phyloP scores from a whole-genome alignment of 2,888 invertebrate genomes.

The Brachyptera putata region DNA sequence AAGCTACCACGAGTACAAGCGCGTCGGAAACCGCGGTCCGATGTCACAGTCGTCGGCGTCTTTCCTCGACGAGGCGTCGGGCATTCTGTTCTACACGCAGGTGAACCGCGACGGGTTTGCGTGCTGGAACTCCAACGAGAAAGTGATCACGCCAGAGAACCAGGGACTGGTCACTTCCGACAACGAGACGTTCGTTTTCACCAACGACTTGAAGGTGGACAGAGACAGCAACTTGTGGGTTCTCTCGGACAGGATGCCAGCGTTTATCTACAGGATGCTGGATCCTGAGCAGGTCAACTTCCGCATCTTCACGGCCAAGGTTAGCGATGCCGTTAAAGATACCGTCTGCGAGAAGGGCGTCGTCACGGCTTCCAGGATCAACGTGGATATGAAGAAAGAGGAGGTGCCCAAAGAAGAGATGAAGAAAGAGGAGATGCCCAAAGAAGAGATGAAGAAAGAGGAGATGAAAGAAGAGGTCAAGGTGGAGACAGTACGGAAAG shows the following conservation, averaged over 20 bases:
- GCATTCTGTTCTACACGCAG: constrained; percentile 69
- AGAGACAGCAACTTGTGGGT: constrained; percentile 67
- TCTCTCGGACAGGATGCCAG: constrained; percentile 65
- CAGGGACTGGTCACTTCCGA: constrained; percentile 70
- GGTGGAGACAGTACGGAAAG: too few relatives aligned
- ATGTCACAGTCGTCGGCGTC: constrained; percentile 71
- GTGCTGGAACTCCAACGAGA: constrained; percentile 67
- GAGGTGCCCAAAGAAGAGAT: neutral
- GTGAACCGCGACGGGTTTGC: constrained; percentile 72
- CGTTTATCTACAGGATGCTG: constrained; percentile 61
- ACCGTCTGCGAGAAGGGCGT: constrained; percentile 66
- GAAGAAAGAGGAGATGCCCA: neutral
- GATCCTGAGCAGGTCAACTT: constrained; percentile 64
- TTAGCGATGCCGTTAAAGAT: constrained; percentile 64
- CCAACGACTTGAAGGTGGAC: constrained; percentile 74
- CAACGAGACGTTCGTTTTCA: constrained; percentile 67
- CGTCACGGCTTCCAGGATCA: too few relatives aligned
- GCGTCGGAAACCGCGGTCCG: constrained; percentile 63
- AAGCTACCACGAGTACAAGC: constrained; percentile 48
- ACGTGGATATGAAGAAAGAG: neutral
- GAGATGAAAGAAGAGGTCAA: neutral
- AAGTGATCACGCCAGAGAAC: constrained; percentile 61
- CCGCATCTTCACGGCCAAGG: constrained; percentile 63
- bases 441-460: neutral
- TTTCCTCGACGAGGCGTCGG: constrained; percentile 65